Evolutionary conservation across 2,113 vertebrate species (phyloP), one percentile per base, ranked within the genome.

Genomic region (Serilophus lunatus): DNA sequence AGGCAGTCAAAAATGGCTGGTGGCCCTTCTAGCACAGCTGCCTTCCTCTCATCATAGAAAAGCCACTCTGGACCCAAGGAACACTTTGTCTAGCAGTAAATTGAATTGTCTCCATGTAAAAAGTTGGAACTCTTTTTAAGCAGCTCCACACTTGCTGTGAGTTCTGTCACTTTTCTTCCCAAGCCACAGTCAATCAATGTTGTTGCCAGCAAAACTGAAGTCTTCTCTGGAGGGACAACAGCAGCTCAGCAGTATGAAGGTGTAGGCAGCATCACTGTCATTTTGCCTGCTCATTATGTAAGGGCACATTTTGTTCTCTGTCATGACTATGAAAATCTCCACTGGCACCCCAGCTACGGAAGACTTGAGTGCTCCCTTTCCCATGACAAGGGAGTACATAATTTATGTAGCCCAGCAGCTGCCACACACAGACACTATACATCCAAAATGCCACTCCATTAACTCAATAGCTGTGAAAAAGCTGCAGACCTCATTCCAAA

Each of bases 191-290:
- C 89, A 82, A n/a, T 85, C 71, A 94, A 74, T 77, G 65, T 44
- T 75, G 17, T 24, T 94, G 85, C 61, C 88, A 97, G 61, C 53
- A 93, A 84, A 78, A 90, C 74, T 36, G 40, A 91, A 89, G 86
- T 74, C 42, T 77, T 77, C 78, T 95, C 86, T 91, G 60, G 54
- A 96, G 95, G 89, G 90, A 68, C 72, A 91, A 60, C 45, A 82
- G 40, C 75, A 71, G 53, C 68, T 86, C 28, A 50, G 63, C 51
- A 83, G 56, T 12, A 33, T 38, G 61, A 84, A 72, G 19, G 42
- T 57, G 76, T 86, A 83, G 83, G 72, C 54, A 51, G 77, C 47
- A 91, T 92, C 14, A 29, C 64, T 72, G 68, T 28, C 44, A 84
- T 66, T 91, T 51, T 71, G 15, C n/a, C 72, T 75, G 61, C 49